Percentiles rank a stretch among this genome's conserved stretches.
Evolutionary conservation across 2,113 vertebrate species (phyloP).

Genomic region (Nesospiza acunhae): DNA sequence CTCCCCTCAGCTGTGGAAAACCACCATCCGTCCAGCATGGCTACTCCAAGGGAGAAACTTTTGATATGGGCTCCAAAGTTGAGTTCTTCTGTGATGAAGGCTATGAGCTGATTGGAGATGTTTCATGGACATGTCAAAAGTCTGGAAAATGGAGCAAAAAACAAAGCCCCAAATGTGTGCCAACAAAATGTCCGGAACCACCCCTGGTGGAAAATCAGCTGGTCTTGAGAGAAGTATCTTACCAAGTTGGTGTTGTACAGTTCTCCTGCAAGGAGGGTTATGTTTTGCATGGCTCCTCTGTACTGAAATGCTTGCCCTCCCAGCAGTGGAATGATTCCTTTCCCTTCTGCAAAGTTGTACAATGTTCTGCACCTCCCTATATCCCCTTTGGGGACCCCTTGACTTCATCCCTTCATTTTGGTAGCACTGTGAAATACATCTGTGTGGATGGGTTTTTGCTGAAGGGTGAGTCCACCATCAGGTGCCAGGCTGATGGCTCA

Average conservation of each 20-base stretch:
- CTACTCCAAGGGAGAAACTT: conserved; percentile 80
- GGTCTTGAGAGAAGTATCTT: conserved; percentile 81
- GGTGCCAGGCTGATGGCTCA: conserved; percentile 82
- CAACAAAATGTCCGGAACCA: conserved; percentile 90
- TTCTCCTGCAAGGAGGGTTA: conserved; percentile 92
- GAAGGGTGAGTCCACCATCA: conserved; percentile 74
- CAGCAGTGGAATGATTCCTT: conserved; percentile 95
- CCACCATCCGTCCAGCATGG: conserved; percentile 86
- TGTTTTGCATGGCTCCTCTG: conserved; percentile 81
- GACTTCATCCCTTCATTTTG: conserved; percentile 77
- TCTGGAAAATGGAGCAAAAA: conserved; percentile 89
- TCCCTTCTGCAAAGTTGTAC: conserved; percentile 86
- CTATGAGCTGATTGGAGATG: conserved; percentile 87
- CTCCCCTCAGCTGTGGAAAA: conserved; percentile 86
- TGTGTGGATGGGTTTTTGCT: conserved; percentile 92
- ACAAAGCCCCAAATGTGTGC: conserved; percentile 82
- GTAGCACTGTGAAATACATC: conserved; percentile 81
- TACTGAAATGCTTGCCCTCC: conserved; percentile 85
- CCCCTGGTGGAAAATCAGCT: conserved; percentile 89
- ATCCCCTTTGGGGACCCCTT: conserved; percentile 84
- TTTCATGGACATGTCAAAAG: conserved; percentile 89
- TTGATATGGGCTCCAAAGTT: conserved; percentile 87
- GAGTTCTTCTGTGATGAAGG: conserved; percentile 91
- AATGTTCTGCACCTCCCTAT: conserved; percentile 84
- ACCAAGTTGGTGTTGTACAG: conserved; percentile 82